Base-by-base conservation (phyloP, 2,888 invertebrate genomes). In the Strigamia crassipes region DNA sequence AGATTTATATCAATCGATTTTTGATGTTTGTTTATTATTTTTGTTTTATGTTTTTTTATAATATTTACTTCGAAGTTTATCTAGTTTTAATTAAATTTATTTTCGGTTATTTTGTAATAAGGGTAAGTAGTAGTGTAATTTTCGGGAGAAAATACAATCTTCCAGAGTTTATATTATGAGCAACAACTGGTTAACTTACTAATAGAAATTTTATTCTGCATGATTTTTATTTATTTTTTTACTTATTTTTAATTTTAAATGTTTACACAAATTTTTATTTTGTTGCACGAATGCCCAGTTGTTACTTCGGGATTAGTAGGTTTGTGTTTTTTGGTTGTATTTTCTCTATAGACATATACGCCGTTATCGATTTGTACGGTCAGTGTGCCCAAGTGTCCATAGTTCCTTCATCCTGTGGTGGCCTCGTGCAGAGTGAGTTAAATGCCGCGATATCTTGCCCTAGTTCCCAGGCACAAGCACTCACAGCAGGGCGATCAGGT, bases 291-390 rank as follows among this genome's bases (percentile, higher is more conserved):
- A 18, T 23, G 61, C 61, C 61, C 61, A 61, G 78, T 78, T 34
- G 78, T 38, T 78, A 78, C 10, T 78, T 34, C 12, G 78, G 31
- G 78, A 78, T 78, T 31, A 78, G 38, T 78, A 18, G 34, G 41
- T 78, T 42, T 42, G 42, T 42, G 46, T 46, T 46, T 31, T 66
- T 9, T 73, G 61, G 31, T 79, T 78, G 80, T 80, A 80, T 61
- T 78, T 79, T 27, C 21, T 73, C 82, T 84, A 10, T 85, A 89
- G 94, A 93, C 87, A 92, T 97, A 82, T 97, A 94, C 89, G 96
- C 96, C 1, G 96, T 97, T n/a, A 92, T 97, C 80, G 97, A 97
- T 89, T 90, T 97, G 81, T 97, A 96, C 86, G 97, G 97, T 0
- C 96, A 96, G 87, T 97, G 97, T 88, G 95, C 96, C 0, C 96